These are phyloP conservation scores for Pachycephus smyrnensis DNA, from an alignment of 2,888 invertebrate genomes.

Conservation along the genomic window DNA sequence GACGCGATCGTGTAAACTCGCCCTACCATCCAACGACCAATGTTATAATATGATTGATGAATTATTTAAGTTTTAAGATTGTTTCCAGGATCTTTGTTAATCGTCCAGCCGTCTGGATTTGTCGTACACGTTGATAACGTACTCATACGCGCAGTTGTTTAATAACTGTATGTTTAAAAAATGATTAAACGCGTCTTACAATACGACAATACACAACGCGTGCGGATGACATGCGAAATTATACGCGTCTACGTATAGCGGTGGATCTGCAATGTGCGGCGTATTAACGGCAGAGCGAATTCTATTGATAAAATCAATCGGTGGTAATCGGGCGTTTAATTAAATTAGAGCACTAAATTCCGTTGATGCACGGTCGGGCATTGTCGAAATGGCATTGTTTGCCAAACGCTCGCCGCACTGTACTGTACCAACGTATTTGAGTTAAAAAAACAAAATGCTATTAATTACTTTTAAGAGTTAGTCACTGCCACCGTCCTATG, in stretches of 20 bases:
- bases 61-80: neutral
- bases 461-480: neutral
- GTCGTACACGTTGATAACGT: neutral
- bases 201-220: neutral
- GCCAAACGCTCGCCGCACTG: neutral
- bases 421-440: neutral
- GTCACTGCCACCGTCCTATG: neutral
- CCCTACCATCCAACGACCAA: neutral
- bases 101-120: neutral
- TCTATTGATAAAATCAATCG: conserved; percentile 12
- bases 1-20: neutral
- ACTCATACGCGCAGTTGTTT: neutral
- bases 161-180: neutral
- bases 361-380: neutral
- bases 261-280: neutral
- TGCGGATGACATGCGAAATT: neutral
- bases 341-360: conserved; percentile 36
- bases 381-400: neutral
- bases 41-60: neutral
- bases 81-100: neutral
- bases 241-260: neutral
- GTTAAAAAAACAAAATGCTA: neutral
- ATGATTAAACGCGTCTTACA: neutral
- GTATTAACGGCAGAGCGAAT: neutral
- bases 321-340: conserved; percentile 34